Base-by-base conservation (phyloP, 1,140 invertebrate genomes). In the Atopsyche davidsoni region DNA sequence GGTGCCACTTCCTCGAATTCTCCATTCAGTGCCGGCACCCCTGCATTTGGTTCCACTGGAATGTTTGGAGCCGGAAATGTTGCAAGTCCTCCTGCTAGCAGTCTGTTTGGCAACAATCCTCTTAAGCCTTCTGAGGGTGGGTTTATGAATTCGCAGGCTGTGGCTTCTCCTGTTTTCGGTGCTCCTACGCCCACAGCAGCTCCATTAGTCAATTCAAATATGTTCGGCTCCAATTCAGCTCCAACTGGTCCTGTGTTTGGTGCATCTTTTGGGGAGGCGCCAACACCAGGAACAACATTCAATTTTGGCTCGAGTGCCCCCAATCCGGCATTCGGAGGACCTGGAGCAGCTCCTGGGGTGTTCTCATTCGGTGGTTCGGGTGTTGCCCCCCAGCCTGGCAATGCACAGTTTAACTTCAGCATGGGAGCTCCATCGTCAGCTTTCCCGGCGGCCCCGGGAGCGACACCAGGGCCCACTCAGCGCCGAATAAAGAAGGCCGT, bases 351-450 rank as follows among this genome's bases (percentile, higher is more conserved):
- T 1, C 49, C 43, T 17, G 35, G 40, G 13, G 42, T 57, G 14
- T 57, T 53, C 43, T 44, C 55, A 4, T 57, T 57, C 36, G 55
- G 55, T 6, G 50, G 51, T 11, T 35, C 38, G 19, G 16, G 42
- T 7, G 1, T 25, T 1, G 21, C 36, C 13, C 47, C 53, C 3
- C 14, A 28, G 2, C 46, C 55, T 17, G 35, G 14, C 11, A 50
- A 41, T 16, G 41, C 55, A 3, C 55, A 52, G 28, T 57, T 57
- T 36, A 50, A 49, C 42, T 57, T 57, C 46, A 57, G 46, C 28
- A 53, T 57, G 55, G 55, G 55, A 0, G 51, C 55, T 17, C 53
- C 49, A 1, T 24, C 54, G 2, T 45, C 54, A 1, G 32, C 47
- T 6, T 46, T 49, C 23, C 42, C 46, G 11, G 4, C 18, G n/a